Evolutionary conservation across 2,113 vertebrate species (phyloP).

Genomic region (Grantiella picta): DNA sequence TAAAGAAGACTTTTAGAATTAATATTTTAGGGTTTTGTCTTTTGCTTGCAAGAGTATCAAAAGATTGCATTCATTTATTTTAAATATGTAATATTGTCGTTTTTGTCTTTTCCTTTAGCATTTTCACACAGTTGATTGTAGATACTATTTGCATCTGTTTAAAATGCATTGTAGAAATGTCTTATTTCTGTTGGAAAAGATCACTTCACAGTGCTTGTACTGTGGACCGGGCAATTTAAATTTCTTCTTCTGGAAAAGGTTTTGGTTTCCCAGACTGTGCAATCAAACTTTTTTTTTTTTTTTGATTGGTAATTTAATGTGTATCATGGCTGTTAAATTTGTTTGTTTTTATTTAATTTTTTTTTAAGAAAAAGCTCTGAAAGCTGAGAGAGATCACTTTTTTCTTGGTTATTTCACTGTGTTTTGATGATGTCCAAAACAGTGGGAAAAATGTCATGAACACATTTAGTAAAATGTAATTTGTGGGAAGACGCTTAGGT

Average conservation of each 20-base stretch:
- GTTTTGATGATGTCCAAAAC: neutral
- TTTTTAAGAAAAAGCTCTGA: too few species aligned
- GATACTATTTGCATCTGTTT: slow-evolving; percentile 55
- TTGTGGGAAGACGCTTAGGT: neutral
- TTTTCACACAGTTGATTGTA: neutral
- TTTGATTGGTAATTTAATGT: neutral
- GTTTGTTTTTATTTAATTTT: too few species aligned
- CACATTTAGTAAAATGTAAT: neutral
- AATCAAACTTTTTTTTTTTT: neutral
- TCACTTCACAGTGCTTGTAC: neutral
- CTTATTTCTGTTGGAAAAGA: slow-evolving; percentile 22
- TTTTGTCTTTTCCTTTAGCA: slow-evolving; percentile 18
- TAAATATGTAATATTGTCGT: neutral
- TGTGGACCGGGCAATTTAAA: neutral
- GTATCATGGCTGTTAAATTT: neutral
- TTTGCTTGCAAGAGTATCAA: neutral
- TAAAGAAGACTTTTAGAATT: slow-evolving; percentile 19
- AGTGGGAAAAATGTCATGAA: neutral
- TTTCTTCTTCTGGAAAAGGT: neutral
- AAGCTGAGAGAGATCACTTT: neutral
- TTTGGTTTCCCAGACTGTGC: neutral
- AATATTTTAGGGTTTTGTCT: neutral
- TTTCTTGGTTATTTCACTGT: neutral
- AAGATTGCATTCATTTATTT: slow-evolving; percentile 49
- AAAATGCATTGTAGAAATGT: slow-evolving; percentile 45